These are phyloP conservation scores for Drosophila lacertosa DNA, from an alignment of 1,140 invertebrate genomes.

Conservation along the genomic window DNA sequence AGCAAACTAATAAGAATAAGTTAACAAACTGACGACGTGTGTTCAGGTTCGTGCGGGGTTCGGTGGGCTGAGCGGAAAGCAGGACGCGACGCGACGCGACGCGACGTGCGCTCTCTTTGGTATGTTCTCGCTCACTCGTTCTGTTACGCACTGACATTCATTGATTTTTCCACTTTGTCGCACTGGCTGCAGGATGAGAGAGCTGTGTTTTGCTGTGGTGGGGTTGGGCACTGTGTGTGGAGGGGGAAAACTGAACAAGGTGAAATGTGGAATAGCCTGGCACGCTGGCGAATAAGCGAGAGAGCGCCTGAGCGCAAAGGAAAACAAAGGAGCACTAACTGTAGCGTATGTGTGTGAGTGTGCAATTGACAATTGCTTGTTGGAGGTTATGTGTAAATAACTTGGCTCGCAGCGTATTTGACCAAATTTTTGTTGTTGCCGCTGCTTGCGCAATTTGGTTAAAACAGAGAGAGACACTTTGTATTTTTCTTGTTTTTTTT, in stretches of 20 bases:
- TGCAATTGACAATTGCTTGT: conserved; percentile 27
- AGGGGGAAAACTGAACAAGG: neutral
- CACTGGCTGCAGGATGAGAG: conserved; percentile 8
- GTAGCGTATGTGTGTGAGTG: conserved; percentile 4
- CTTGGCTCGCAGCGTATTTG: conserved; percentile 1
- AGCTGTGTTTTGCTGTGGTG: no score
- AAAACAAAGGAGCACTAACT: conserved; percentile 34
- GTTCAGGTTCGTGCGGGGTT: conserved; percentile 37
- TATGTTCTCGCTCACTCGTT: conserved; percentile 23
- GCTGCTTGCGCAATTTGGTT: conserved; percentile 32
- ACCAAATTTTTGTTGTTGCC: conserved; percentile 13
- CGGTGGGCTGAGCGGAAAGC: conserved; percentile 10
- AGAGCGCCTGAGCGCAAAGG: conserved; percentile 24
- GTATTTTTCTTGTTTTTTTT: conserved; percentile 2
- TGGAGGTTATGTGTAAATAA: conserved; percentile 51
- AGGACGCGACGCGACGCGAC: conserved; percentile 23
- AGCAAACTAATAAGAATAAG: conserved; percentile 56
- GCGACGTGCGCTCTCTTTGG: conserved; percentile 32
- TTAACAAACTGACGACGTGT: conserved; percentile 75
- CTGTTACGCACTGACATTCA: conserved; percentile 49
- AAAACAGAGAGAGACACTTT: conserved; percentile 1
- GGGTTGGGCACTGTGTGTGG: neutral
- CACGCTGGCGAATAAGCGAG: conserved; percentile 2
- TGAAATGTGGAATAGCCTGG: conserved; percentile 4
- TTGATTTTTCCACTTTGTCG: conserved; percentile 58